Evolutionary conservation across 2,797 vertebrate species (phyloP), one percentile per base, ranked within the genome.

Genomic region (Margarornis squamiger): DNA sequence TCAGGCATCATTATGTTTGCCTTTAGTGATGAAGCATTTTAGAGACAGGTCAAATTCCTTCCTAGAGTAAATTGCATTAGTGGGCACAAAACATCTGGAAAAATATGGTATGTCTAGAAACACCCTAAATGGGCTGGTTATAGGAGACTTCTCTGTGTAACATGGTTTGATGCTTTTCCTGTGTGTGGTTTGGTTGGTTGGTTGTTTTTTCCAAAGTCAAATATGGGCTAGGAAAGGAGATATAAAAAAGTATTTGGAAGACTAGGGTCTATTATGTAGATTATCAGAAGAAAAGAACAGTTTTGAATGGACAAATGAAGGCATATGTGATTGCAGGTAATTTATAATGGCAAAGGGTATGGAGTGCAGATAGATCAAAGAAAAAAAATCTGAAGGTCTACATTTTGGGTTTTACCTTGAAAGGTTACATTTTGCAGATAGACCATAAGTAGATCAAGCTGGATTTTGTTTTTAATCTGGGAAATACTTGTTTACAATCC

Each of bases 71-170:
- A 85, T 71, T 92, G 63, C 59, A 57, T 75, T 86, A 76, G 73
- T 9, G 85, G 80, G 94, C 88, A 90, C 66, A 88, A 95, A 97
- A 94, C 88, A 97, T 97, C 95, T 97, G 96, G 95, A 95, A 91
- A 97, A 96, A 93, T 88, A 91, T 30, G 30, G 71, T 75, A 78
- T 78, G 32, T 90, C 95, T 96, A 96, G 94, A 96, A 97, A 88
- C 61, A 77, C 77, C 92, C 55, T 52, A 88, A 94, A 78, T 83
- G 45, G 77, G 48, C 23, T 76, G 10, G 72, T 96, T 96, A 96
- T 84, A 81, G 92, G 67, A 96, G 77, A 73, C 45, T 95, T 95
- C 30, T 93, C 90, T 97, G 34, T 95, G 81, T 73, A 90, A 95
- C 54, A 48, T 39, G 76, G 77, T 74, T 96, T 93, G 88, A 92